A percentile compares a stretch with the other conserved stretches of the same genome.
These are phyloP conservation scores for Agrypnus murinus DNA, from an alignment of 2,888 invertebrate species.

Conservation along the genomic window DNA sequence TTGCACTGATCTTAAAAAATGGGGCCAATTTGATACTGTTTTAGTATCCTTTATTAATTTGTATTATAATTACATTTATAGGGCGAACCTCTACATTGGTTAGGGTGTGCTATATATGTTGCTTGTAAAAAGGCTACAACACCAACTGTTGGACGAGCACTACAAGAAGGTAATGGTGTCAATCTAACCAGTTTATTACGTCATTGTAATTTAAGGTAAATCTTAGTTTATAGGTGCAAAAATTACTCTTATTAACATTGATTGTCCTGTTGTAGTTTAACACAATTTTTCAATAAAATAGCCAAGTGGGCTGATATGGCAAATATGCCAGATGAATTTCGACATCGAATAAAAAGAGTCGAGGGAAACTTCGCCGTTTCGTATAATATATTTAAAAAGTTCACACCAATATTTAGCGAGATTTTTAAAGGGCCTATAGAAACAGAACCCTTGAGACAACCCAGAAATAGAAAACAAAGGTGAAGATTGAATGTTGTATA, in stretches of 20 bases:
- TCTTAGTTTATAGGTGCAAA: not conserved
- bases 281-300: conserved; percentile 95
- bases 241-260: not conserved
- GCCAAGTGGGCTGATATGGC: conserved; percentile 98
- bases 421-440: conserved; percentile 85
- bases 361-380: conserved; percentile 96
- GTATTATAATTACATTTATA: conserved; percentile 68
- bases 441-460: conserved; percentile 72
- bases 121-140: conserved; percentile 87
- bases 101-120: conserved; percentile 95
- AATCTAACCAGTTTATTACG: conserved; percentile 92
- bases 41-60: not conserved
- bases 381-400: conserved; percentile 94
- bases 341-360: conserved; percentile 86
- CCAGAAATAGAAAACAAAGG: conserved; percentile 78
- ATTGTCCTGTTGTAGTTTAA: conserved; percentile 82
- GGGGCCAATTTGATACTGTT: no score
- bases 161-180: conserved; percentile 92
- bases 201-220: conserved; percentile 90
- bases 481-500: conserved; percentile 63
- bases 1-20: no score
- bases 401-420: conserved; percentile 89
- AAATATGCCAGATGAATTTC: conserved; percentile 87
- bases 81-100: conserved; percentile 95
- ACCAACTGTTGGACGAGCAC: conserved; percentile 84